Evolutionary conservation across 2,113 vertebrate species (phyloP), one percentile per base, ranked within the genome.

Genomic region (Suncus etruscus): DNA sequence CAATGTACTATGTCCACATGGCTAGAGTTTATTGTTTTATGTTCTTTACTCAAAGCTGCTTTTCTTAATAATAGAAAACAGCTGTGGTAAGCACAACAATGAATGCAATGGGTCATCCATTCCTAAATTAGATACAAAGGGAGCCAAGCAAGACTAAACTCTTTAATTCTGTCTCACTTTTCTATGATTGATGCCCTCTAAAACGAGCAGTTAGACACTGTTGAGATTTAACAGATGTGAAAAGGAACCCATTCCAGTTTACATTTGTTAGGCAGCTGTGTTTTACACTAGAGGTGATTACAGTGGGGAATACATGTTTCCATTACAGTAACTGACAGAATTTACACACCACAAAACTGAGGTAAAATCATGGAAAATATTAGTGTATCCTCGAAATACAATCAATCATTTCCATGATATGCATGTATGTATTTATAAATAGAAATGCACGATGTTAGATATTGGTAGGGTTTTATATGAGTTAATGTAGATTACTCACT

Each of bases 51-150:
- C 94, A 97, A 95, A 95, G 77, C 89, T 98, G 96, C 92, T 97
- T 97, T 97, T 93, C 95, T 96, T 97, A 97, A 97, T 98, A 98
- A 98, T 97, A 96, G 97, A 96, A 97, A 97, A 96, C 97, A 98
- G 95, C 95, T 97, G 97, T 94, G 88, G 83, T 86, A 97, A 97
- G 87, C 89, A 94, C 89, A 97, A 90, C 95, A 97, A 72, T 93
- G 95, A 97, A 96, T 94, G 94, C 95, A 97, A 81, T 77, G 95
- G 97, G 96, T 98, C 97, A 95, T 94, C 95, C 94, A 96, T 87
- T 95, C 91, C 87, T 97, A 95, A 97, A 96, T 97, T 96, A 96
- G 94, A 95, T 87, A 95, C 79, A 96, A 77, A 94, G 93, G 54
- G 95, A 98, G 95, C 96, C 97, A 97, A 97, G 94, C 94, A 97